A percentile compares a stretch with the other conserved stretches of the same genome.
Conservation (phyloP, 2,113 vertebrate genomes). For the Hydrolagus affinis region DNA sequence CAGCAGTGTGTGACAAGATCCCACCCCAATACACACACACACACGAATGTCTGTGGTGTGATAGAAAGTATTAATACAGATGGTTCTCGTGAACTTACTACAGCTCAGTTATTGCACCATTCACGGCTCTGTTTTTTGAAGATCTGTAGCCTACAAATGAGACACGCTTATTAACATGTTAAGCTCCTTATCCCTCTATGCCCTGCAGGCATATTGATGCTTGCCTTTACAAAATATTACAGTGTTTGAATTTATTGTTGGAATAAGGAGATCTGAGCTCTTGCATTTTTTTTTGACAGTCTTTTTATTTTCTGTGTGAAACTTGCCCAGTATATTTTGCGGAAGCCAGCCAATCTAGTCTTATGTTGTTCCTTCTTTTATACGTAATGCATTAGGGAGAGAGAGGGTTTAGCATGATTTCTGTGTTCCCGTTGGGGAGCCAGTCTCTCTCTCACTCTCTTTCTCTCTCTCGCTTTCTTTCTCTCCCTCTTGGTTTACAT, state of each 20-base stretch:
- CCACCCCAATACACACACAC: no score
- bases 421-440: not conserved
- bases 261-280: not conserved
- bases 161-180: constrained; percentile 32
- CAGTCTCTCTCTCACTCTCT: not conserved
- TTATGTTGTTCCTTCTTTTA: no score
- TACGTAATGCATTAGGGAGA: no score
- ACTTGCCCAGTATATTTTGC: not conserved
- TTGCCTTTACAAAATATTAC: not conserved
- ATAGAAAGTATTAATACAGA: constrained; percentile 23
- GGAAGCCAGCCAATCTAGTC: not conserved
- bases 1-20: not conserved
- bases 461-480: no score
- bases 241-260: not conserved
- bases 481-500: not conserved
- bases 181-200: constrained; percentile 31
- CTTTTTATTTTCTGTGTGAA: not conserved
- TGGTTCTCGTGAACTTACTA: constrained; percentile 21
- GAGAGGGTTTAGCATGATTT: not conserved
- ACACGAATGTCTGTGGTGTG: not conserved
- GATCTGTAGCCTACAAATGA: constrained; percentile 15
- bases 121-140: constrained; percentile 8
- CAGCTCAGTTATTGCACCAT: not conserved
- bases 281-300: not conserved
- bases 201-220: constrained; percentile 10